Base-by-base conservation (phyloP, 2,797 vertebrate species). In the Borostomias antarcticus region DNA sequence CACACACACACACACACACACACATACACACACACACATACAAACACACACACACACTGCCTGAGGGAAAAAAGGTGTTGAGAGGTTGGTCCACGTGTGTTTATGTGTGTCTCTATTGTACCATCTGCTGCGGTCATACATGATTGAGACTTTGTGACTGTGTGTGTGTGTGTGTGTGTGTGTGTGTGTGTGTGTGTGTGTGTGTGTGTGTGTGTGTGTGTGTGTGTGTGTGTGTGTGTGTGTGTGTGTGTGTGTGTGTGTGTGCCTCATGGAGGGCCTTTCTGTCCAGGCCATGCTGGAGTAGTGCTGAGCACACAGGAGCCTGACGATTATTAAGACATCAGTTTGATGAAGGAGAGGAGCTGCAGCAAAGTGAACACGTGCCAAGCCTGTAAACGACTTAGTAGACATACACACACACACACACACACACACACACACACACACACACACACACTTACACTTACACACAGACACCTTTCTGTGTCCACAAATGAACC, bases 351-450 rank as follows among this genome's bases (percentile, higher is more conserved):
- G 57, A 23, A 15, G 73, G 72, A 74, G 56, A 78, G 60, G 64
- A 67, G 69, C 69, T 75, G 71, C 72, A 69, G 61, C 74, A 75
- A 68, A 77, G 66, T 66, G 58, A 33, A 58, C 74, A 74, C 77
- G 75, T 76, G 75, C 69, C 47, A 58, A 43, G 72, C 72, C 66
- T 73, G 64, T 74, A 65, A 78, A 82, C 74, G 64, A 35, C 23
- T 37, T 1, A 5, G 8, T 10, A 64, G 1, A 26, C 58, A 43
- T 35, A 59, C 33, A 43, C 59, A 61, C 59, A 48, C 35, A 43
- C 33, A 43, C 30, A 54, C 62, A 40, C 33, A 64, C 58, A 37
- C 33, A 53, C 40, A 45, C 40, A 37, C 33, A 37, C 33, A 37
- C 33, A 37, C 33, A 37, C 33, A 37, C 9, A 47, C 43, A 47